Evolutionary conservation across 2,797 vertebrate genomes (phyloP).

Genomic region (Pangasius larnaudii): DNA sequence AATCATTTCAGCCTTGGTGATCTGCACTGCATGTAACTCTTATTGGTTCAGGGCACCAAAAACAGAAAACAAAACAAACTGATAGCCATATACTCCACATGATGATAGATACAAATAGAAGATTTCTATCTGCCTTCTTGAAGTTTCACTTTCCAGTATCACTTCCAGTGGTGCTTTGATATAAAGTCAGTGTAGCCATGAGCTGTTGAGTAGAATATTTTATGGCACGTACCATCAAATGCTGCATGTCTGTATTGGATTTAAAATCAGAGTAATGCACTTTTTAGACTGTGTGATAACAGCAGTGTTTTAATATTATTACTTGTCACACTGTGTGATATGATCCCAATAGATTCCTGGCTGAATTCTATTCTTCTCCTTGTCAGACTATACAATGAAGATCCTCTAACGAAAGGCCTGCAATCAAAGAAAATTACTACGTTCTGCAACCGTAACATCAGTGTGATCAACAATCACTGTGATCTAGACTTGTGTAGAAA

Average conservation of each 20-base stretch:
- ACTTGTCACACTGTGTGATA: not conserved
- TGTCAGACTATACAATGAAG: not conserved
- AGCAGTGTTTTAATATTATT: constrained; percentile 2
- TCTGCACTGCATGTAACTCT: not conserved
- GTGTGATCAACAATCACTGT: not conserved
- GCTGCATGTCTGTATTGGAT: not conserved
- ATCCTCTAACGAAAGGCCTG: not conserved
- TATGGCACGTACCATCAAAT: not conserved
- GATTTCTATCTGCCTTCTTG: not conserved
- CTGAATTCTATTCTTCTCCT: not conserved
- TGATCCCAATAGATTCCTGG: not conserved
- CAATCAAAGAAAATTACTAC: not conserved
- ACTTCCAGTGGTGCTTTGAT: not conserved
- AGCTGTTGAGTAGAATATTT: constrained; percentile 7
- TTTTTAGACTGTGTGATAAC: not conserved
- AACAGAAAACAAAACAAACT: not conserved
- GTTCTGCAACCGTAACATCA: not conserved
- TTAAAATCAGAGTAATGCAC: not conserved
- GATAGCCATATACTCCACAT: not conserved
- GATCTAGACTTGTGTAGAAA: not conserved
- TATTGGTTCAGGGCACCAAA: not conserved
- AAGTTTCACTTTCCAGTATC: not conserved
- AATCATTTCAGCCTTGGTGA: not conserved
- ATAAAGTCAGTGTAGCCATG: not conserved
- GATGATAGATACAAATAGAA: not conserved